phyloP scores from a whole-genome alignment of 2,888 invertebrate species.

The Nemurella pictetii region DNA sequence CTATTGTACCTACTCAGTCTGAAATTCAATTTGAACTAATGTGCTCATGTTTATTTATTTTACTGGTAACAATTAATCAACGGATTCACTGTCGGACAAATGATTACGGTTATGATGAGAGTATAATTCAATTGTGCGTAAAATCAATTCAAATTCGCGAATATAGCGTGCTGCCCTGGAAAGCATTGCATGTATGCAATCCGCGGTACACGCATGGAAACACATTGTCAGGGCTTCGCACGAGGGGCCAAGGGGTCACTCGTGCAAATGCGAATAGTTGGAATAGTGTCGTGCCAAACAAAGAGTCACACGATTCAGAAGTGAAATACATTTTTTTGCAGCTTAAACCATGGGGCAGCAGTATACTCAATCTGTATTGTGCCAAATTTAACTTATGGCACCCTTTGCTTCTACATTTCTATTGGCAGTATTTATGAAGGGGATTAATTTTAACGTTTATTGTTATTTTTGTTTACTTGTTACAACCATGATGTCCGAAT shows the following conservation, averaged over 20 bases:
- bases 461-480: no score
- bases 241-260: not conserved
- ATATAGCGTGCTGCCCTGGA: not conserved
- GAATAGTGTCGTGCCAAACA: no score
- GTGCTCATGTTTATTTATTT: not conserved
- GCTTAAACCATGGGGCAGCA: no score
- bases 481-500: no score
- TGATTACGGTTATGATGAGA: not conserved
- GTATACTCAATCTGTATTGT: no score
- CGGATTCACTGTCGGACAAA: not conserved
- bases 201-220: not conserved
- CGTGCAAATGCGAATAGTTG: not conserved
- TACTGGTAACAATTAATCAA: not conserved
- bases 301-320: no score
- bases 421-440: no score
- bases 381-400: no score
- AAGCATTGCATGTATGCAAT: not conserved
- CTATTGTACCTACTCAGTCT: not conserved
- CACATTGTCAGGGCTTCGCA: not conserved
- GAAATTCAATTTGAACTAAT: not conserved
- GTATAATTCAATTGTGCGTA: not conserved
- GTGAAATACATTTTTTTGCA: no score
- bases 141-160: not conserved
- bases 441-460: no score
- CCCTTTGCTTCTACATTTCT: no score